Percentiles rank a stretch among this genome's conserved stretches.
These are phyloP conservation scores for Ornithoptera priamus DNA, from an alignment of 2,888 invertebrate genomes.

Conservation along the genomic window DNA sequence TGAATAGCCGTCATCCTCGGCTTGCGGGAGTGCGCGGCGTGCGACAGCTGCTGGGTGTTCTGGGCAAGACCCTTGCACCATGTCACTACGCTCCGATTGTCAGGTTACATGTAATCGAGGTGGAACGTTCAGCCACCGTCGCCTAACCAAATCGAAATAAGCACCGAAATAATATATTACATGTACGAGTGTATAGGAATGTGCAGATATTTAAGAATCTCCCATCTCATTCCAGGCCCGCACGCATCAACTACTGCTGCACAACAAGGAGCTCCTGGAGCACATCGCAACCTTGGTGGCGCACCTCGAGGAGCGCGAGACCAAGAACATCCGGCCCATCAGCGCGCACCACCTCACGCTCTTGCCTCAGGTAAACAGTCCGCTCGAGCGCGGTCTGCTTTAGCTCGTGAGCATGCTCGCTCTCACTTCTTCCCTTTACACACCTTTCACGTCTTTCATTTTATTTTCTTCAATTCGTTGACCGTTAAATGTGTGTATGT, in stretches of 20 bases:
- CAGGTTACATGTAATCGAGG: no score
- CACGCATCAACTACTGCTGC: slow-evolving; percentile 95
- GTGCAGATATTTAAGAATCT: background rate
- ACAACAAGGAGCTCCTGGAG: slow-evolving; percentile 96
- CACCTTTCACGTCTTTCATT: background rate
- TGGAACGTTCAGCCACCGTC: no score
- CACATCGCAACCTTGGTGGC: slow-evolving; percentile 95
- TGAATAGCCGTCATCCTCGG: no score
- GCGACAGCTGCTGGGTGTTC: no score
- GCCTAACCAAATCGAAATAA: no score
- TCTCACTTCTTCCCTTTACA: background rate
- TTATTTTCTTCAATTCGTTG: background rate
- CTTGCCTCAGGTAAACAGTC: slow-evolving; percentile 82
- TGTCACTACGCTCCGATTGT: no score
- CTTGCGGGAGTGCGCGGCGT: no score
- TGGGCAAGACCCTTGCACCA: no score
- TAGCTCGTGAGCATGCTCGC: slow-evolving; percentile 13
- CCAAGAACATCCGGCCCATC: slow-evolving; percentile 75
- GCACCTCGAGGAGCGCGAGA: slow-evolving; percentile 92
- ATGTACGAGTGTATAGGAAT: no score
- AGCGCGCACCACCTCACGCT: slow-evolving; percentile 82
- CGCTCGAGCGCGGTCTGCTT: background rate
- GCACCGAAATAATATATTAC: no score
- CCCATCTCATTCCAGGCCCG: slow-evolving; percentile 81
- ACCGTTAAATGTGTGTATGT: background rate